These are phyloP conservation scores for Chrysotoxum bicinctum DNA, from an alignment of 2,888 invertebrate genomes.

Conservation along the genomic window DNA sequence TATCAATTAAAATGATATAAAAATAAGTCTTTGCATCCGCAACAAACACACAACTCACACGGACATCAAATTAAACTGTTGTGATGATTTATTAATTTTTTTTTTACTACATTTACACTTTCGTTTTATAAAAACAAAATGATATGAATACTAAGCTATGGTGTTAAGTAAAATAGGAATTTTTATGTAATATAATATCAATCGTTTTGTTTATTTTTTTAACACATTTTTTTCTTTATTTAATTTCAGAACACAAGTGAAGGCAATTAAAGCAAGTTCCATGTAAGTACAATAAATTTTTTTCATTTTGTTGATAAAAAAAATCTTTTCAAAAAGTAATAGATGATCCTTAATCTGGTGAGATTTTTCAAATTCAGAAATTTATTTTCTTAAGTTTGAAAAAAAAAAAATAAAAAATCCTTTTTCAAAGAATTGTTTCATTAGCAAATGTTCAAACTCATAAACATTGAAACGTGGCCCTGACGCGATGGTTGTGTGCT, in stretches of 20 bases:
- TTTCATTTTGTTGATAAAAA: too few species aligned
- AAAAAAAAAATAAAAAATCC: too few species aligned
- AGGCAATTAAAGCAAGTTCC: conserved; percentile 50
- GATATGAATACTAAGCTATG: conserved; percentile 35
- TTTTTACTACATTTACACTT: conserved; percentile 23
- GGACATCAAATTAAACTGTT: conserved; percentile 19
- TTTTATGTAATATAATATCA: conserved; percentile 18
- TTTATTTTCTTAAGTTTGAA: too few species aligned
- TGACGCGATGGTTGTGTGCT: too few species aligned
- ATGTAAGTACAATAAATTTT: conserved; percentile 47
- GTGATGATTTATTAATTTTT: conserved; percentile 13
- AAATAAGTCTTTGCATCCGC: conserved; percentile 29
- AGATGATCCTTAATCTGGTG: background rate
- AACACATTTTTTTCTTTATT: background rate
- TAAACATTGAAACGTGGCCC: too few species aligned
- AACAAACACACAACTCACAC: conserved; percentile 6
- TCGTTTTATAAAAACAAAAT: conserved; percentile 33
- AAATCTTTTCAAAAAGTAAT: background rate
- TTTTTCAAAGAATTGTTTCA: too few species aligned
- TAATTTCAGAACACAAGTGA: conserved; percentile 42
- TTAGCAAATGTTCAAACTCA: too few species aligned
- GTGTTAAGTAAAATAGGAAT: background rate
- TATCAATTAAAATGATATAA: conserved; percentile 65
- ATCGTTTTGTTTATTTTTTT: background rate
- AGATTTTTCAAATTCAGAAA: too few species aligned